Conservation (phyloP, 2,888 invertebrate species). For the Drosophila austrosaltans region DNA sequence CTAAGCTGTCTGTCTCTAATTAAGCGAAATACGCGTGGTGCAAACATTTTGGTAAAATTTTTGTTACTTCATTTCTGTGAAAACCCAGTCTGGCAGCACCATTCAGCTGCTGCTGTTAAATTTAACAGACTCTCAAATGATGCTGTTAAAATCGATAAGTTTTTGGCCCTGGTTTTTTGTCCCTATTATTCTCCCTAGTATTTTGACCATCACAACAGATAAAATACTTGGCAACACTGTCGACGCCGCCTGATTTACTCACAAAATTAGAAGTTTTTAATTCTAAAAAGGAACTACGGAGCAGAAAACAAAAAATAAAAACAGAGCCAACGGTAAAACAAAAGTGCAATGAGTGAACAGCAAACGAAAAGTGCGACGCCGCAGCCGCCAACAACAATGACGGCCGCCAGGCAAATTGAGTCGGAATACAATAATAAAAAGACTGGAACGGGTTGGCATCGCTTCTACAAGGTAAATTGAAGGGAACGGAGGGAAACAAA, state of each 20-base stretch:
- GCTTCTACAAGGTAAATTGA: slow-evolving; percentile 59
- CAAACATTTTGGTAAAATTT: slow-evolving; percentile 64
- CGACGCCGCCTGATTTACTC: slow-evolving; percentile 41
- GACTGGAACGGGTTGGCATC: slow-evolving; percentile 53
- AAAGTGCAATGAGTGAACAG: slow-evolving; percentile 65
- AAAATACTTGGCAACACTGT: slow-evolving; percentile 1
- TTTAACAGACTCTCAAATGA: background rate
- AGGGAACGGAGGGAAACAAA: slow-evolving; percentile 18
- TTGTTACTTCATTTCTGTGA: slow-evolving; percentile 17
- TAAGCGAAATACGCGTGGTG: slow-evolving; percentile 66
- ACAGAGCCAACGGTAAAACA: slow-evolving; percentile 12
- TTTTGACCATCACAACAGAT: background rate
- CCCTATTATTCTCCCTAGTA: background rate
- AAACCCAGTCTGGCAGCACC: background rate
- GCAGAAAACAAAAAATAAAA: slow-evolving; percentile 40
- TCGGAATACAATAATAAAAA: slow-evolving; percentile 65
- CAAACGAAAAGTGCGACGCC: slow-evolving; percentile 34
- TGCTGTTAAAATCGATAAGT: background rate
- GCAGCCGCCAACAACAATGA: slow-evolving; percentile 29
- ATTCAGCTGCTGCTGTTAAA: background rate
- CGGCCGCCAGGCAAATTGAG: slow-evolving; percentile 60
- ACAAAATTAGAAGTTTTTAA: slow-evolving; percentile 59
- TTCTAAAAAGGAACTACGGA: slow-evolving; percentile 29
- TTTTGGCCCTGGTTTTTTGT: background rate
- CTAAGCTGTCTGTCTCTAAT: slow-evolving; percentile 66